Evolutionary conservation across 2,888 invertebrate species (phyloP).

Genomic region (Pristionchus japonicus): DNA sequence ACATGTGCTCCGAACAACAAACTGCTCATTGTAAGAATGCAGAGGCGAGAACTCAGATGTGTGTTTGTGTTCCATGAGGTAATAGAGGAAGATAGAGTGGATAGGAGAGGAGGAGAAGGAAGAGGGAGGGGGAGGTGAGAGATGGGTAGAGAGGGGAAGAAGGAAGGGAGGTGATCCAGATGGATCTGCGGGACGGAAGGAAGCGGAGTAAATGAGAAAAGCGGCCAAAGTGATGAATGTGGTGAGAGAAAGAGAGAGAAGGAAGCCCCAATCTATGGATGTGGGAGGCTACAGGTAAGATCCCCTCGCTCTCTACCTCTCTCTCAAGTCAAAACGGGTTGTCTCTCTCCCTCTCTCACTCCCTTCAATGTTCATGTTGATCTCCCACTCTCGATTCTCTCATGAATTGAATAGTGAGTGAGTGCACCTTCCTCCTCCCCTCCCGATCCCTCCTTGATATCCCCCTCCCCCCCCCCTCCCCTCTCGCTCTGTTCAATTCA

Average conservation of each 20-base stretch:
- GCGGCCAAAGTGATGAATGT: neutral
- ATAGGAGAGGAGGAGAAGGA: neutral
- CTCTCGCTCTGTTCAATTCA: conserved; percentile 7
- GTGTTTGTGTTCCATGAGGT: neutral
- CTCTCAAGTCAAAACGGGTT: neutral
- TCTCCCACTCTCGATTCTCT: conserved; percentile 21
- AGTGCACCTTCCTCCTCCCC: neutral
- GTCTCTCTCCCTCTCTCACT: neutral
- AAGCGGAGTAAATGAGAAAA: neutral
- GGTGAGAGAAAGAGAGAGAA: neutral
- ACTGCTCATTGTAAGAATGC: neutral
- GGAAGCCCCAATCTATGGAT: neutral
- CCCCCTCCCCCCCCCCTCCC: neutral
- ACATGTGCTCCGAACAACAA: neutral
- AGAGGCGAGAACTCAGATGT: neutral
- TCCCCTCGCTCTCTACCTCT: neutral
- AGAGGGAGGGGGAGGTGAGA: neutral
- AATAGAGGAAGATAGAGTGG: neutral
- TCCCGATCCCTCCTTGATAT: neutral
- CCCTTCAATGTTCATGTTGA: neutral
- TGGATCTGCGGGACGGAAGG: neutral
- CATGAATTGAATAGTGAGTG: conserved; percentile 12
- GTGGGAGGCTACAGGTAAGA: neutral
- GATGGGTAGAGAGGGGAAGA: neutral
- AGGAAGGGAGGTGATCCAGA: neutral